Evolutionary conservation across 2,888 invertebrate species (phyloP), one percentile per base, ranked within the genome.

Genomic region (Dendrolimus houi): DNA sequence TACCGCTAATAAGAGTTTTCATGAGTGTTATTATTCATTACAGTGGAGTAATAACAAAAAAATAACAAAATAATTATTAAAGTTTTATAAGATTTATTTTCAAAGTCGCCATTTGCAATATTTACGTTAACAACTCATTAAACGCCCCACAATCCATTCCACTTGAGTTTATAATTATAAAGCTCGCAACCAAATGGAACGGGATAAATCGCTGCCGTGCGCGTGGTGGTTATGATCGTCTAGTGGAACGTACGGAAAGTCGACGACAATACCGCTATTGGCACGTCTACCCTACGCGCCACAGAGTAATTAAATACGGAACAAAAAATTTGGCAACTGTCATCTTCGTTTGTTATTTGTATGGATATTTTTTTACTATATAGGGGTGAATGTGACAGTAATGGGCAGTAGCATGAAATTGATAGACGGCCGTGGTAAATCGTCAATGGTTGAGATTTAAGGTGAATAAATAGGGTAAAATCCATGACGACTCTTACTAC

Each of bases 381-480:
- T 57, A 55, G 62, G 47, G 74, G 72, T 77, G 70, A 64, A 71
- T 65, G 70, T 71, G 70, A 73, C 77, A 71, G 73, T 77, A 71
- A 69, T 69, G 68, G 68, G 72, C 47, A 47, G 47, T 47, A 47
- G 47, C 74, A 78, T 75, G 72, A 78, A 79, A 71, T 66, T 70
- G 71, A 78, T 68, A 75, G 85, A 86, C 86, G 85, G 74, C 77
- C 87, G 81, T 82, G 74, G 76, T 77, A 68, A 86, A 87, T 84
- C 65, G 74, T 85, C 87, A 88, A 89, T 82, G 75, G 79, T 71
- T 67, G 77, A 81, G 85, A 87, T 87, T 86, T 85, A 83, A 81
- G 84, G 84, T 78, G 81, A 79, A 86, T 87, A 85, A 86, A 86
- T 86, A 81, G 80, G 74, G 78, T 83, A 80, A 84, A 77, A 77